These are phyloP conservation scores for Synaphobranchus kaupii DNA, from an alignment of 2,797 vertebrate species.

Conservation along the genomic window DNA sequence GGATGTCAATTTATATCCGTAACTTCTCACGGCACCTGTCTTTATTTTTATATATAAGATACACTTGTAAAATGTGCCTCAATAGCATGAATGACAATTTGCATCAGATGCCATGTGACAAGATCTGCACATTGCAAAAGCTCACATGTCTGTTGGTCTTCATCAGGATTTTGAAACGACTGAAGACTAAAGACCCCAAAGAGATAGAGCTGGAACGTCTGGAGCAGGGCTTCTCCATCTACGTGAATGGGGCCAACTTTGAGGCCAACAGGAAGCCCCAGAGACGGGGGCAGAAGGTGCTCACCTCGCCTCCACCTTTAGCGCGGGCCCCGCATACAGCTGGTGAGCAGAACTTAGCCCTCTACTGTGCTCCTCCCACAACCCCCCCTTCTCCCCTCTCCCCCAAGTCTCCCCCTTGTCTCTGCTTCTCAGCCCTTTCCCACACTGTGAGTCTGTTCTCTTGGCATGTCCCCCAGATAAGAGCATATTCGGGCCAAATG, in stretches of 20 bases:
- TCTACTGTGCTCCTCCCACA: not conserved
- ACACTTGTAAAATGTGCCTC: not conserved
- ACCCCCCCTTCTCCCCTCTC: not conserved
- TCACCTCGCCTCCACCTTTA: conserved; percentile 45
- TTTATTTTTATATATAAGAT: not conserved
- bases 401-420: not conserved
- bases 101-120: not conserved
- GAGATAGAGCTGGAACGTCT: conserved; percentile 83
- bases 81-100: not conserved
- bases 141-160: not conserved
- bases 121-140: not conserved
- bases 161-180: conserved; percentile 78
- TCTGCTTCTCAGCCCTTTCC: not conserved
- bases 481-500: conserved; percentile 1
- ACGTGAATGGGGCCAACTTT: conserved; percentile 91
- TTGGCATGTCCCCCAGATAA: not conserved
- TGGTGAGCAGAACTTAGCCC: conserved; percentile 53
- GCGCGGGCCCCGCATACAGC: conserved; percentile 57
- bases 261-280: conserved; percentile 64
- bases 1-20: not conserved
- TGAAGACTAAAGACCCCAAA: conserved; percentile 77
- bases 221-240: conserved; percentile 92
- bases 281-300: conserved; percentile 49
- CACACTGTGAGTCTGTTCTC: not conserved
- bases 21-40: too few relatives aligned